A percentile compares a stretch with the other conserved stretches of the same genome.
Evolutionary conservation across 2,113 vertebrate species (phyloP).

Genomic region (Dunckerocampus dactyliophorus): DNA sequence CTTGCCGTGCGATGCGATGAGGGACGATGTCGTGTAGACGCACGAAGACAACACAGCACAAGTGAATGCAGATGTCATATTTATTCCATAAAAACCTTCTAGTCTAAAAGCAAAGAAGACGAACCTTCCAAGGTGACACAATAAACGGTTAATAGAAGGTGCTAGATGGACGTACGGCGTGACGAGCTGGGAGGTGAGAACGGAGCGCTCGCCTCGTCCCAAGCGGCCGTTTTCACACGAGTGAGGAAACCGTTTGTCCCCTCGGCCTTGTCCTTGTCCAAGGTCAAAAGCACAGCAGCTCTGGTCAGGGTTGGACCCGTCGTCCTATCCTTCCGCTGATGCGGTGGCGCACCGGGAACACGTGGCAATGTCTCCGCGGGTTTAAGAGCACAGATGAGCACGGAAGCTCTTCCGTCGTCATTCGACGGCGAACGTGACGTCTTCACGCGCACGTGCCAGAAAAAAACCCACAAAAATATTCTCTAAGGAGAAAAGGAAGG

Average conservation of each 20-base stretch:
- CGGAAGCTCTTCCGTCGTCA: slow-evolving; percentile 30
- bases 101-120: slow-evolving; percentile 6
- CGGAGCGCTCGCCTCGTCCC: no score
- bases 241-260: no score
- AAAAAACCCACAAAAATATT: slow-evolving; percentile 25
- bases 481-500: slow-evolving; percentile 8
- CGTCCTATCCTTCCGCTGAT: neutral
- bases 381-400: slow-evolving; percentile 29
- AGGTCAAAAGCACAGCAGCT: neutral
- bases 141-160: no score
- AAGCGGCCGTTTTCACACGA: no score
- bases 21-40: no score
- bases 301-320: neutral
- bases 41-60: neutral
- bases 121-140: slow-evolving; percentile 45
- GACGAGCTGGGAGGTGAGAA: no score
- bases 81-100: slow-evolving; percentile 38
- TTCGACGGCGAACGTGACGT: slow-evolving; percentile 22
- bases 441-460: neutral
- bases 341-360: no score
- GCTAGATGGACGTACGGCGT: no score
- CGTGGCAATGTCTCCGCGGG: neutral
- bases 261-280: no score
- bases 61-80: slow-evolving; percentile 31
- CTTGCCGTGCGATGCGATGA: no score